These are phyloP conservation scores for Talpa occidentalis DNA, from an alignment of 2,113 vertebrate species.

Conservation along the genomic window DNA sequence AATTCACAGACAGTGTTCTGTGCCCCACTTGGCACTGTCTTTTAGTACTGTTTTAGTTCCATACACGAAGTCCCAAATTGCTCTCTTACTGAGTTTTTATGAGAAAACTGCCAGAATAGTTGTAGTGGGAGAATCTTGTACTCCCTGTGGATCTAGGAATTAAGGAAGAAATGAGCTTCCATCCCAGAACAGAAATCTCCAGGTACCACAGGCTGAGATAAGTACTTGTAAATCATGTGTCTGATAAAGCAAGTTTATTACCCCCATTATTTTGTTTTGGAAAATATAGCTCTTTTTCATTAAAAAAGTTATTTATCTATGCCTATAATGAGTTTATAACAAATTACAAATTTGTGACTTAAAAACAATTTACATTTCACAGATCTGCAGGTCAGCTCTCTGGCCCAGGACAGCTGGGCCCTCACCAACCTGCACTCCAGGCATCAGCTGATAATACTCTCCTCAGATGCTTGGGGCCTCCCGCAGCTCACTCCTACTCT, in stretches of 20 bases:
- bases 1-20: too few relatives aligned
- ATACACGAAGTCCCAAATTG: not conserved
- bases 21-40: too few relatives aligned
- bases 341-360: not conserved
- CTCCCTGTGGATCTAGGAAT: not conserved
- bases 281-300: not conserved
- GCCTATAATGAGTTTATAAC: not conserved
- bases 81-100: not conserved
- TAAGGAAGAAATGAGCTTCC: not conserved
- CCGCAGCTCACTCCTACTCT: too few relatives aligned
- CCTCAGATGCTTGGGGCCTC: too few relatives aligned
- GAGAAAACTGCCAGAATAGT: not conserved
- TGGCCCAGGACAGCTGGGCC: too few relatives aligned
- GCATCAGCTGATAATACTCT: too few relatives aligned
- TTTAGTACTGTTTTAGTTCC: not conserved
- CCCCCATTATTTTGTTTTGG: not conserved
- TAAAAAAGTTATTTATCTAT: not conserved
- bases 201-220: not conserved
- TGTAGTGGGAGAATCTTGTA: too few relatives aligned
- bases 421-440: too few relatives aligned
- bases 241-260: not conserved
- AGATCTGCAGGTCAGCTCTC: too few relatives aligned
- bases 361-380: not conserved
- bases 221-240: not conserved
- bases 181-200: not conserved